phyloP scores from a whole-genome alignment of 2,797 vertebrate genomes.

The Leontocebus nigricollis region DNA sequence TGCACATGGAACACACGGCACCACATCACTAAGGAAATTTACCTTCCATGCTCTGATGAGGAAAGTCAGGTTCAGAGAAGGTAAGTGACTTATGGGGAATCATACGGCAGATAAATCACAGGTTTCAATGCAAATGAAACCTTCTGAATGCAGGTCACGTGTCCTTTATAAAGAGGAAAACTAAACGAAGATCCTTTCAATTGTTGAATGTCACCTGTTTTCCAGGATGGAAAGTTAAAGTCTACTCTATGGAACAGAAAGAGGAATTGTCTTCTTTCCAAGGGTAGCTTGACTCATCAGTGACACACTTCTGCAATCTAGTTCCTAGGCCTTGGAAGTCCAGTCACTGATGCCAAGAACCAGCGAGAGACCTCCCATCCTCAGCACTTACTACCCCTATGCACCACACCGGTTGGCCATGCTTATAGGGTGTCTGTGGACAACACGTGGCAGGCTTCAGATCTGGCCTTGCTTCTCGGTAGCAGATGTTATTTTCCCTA shows the following conservation, averaged over 20 bases:
- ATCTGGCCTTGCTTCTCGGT: background rate
- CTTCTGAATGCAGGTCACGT: background rate
- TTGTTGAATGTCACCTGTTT: background rate
- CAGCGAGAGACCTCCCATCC: background rate
- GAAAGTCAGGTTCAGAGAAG: background rate
- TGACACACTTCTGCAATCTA: background rate
- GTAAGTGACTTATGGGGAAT: background rate
- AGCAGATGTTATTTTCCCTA: background rate
- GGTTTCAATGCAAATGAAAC: background rate
- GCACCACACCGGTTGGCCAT: fast-evolving
- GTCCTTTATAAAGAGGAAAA: background rate
- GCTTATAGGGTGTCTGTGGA: background rate
- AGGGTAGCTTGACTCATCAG: background rate
- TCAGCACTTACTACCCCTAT: fast-evolving
- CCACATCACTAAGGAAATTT: background rate
- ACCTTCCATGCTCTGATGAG: background rate
- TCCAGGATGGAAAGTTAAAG: background rate
- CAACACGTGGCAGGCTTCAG: background rate
- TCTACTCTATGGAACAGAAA: background rate
- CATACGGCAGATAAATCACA: background rate
- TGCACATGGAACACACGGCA: background rate
- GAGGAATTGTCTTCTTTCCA: background rate
- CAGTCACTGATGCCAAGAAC: background rate
- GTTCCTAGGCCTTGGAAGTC: background rate
- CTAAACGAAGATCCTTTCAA: background rate